Conservation (phyloP, 2,888 invertebrate genomes). For the Pelosia muscerda region DNA sequence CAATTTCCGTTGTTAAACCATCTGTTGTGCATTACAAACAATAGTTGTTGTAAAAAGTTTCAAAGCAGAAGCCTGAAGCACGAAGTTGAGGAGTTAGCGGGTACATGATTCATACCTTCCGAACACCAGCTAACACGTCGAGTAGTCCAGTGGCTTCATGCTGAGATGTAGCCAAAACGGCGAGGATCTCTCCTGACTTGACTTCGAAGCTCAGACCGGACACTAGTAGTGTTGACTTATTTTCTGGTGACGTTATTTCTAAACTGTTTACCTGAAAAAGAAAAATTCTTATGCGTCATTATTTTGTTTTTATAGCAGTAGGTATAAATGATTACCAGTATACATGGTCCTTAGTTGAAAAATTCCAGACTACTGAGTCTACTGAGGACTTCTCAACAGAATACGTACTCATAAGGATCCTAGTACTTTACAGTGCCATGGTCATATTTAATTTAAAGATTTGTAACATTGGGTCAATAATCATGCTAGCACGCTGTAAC, state of each 20-base stretch:
- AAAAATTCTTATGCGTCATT: background rate
- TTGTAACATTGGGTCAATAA: too few relatives aligned
- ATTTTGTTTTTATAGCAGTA: too few relatives aligned
- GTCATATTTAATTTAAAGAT: too few relatives aligned
- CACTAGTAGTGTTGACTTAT: slow-evolving; percentile 86
- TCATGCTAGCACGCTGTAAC: too few relatives aligned
- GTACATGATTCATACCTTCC: slow-evolving; percentile 69
- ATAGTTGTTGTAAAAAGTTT: background rate
- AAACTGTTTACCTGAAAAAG: slow-evolving; percentile 86
- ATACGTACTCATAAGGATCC: too few relatives aligned
- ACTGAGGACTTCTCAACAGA: background rate
- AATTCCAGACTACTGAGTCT: too few relatives aligned
- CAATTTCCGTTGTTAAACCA: background rate
- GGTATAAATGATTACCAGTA: too few relatives aligned
- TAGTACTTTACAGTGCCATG: too few relatives aligned
- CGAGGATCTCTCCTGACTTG: slow-evolving; percentile 96
- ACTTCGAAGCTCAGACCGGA: slow-evolving; percentile 95
- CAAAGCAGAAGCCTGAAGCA: too few relatives aligned
- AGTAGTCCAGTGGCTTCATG: slow-evolving; percentile 95
- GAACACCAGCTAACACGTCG: slow-evolving; percentile 93
- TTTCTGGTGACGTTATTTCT: slow-evolving; percentile 87
- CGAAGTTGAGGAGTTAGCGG: too few relatives aligned
- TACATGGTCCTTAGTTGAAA: too few relatives aligned
- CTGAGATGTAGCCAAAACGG: slow-evolving; percentile 95
- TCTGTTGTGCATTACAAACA: too few relatives aligned